Base-by-base conservation (phyloP, 2,113 vertebrate species). In the Plecotus auritus region DNA sequence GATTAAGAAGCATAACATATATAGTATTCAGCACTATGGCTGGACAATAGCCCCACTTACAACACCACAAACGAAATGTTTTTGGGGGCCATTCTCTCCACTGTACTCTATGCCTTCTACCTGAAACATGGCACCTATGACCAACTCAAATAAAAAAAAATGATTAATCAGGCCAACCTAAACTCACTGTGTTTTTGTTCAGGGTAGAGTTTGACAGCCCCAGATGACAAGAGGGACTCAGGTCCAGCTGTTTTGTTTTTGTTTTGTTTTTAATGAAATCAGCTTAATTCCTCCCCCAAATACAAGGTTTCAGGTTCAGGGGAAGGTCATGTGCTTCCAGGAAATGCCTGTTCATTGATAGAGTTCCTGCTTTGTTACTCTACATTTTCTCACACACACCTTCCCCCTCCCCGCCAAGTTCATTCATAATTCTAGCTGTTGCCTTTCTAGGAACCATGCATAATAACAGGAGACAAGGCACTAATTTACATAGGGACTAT, bases 401-500 rank as follows among this genome's bases (percentile, higher is more conserved):
- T 30, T 28, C 22, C 0, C 13, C 4, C 82, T 28, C 77, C 76
- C n/a, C 45, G n/a, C 93, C 26, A 59, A 40, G 18, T 81, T 85
- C 59, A 69, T 64, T 54, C 82, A 42, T 14, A 28, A 91, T 59
- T 77, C 64, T 51, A 76, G 26, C 49, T 32, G 9, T n/a, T 85
- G n/a, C 56, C 73, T 64, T 94, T 88, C 47, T 20, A 81, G 45
- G 54, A 92, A 90, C 51, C 28, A 37, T 66, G 61, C 13, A 88
- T 88, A 88, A 47, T 49, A 96, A 49, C 97, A 97, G 88, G 87
- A 96, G 93, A 93, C 45, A 40, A 96, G 91, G 7, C 16, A 0
- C 32, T 13, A 37, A 95, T 98, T 97, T 98, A 97, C 97, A 97
- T 89, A 96, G 30, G 96, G 95, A 92, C 94, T 32, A 81, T 92